Base-by-base conservation (phyloP, 2,113 vertebrate genomes). In the Burhinus oedicnemus region DNA sequence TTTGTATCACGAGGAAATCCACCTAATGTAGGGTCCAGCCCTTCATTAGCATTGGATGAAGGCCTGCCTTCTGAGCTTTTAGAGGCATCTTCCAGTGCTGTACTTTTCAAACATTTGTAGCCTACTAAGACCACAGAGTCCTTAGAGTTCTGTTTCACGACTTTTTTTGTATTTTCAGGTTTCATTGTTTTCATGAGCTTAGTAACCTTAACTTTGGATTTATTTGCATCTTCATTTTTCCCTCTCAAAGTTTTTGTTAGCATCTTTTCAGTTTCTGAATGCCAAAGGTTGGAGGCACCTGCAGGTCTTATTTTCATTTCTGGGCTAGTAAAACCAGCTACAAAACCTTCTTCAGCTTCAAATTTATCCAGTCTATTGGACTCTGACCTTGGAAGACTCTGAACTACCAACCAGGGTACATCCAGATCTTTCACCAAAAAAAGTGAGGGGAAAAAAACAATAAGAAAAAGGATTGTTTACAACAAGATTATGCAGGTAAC, bases 111-210 rank as follows among this genome's bases (percentile, higher is more conserved):
- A 98, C 99, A 99, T 97, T 99, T 99, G 98, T 99, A 99, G 95
- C 99, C 99, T 92, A 99, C 99, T 94, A 99, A 98, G 95, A 99
- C 98, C 76, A 99, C 99, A 55, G 99, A 99, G 97, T 99, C 99
- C 95, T 99, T 99, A 89, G 99, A 99, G 96, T 98, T 99, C 96
- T 99, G 99, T 94, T 99, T 98, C 86, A 98, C 98, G 5, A 99
- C 92, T 97, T 99, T 99, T 98, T 99, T 99, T 60, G 99, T 98
- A 95, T 99, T 99, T 75, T 99, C 99, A 81, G 98, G 96, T 98
- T 99, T 99, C 93, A 99, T 98, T 94, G 99, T 99, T 98, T 99
- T 99, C 98, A 99, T 99, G 74, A 99, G 97, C 95, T 99, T 99
- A 95, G 99, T 98, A 64, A 99, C 99, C 96, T 99, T 99, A 96